These are phyloP conservation scores for Chaetorhynchus papuensis DNA, from an alignment of 2,113 vertebrate genomes.

Conservation along the genomic window DNA sequence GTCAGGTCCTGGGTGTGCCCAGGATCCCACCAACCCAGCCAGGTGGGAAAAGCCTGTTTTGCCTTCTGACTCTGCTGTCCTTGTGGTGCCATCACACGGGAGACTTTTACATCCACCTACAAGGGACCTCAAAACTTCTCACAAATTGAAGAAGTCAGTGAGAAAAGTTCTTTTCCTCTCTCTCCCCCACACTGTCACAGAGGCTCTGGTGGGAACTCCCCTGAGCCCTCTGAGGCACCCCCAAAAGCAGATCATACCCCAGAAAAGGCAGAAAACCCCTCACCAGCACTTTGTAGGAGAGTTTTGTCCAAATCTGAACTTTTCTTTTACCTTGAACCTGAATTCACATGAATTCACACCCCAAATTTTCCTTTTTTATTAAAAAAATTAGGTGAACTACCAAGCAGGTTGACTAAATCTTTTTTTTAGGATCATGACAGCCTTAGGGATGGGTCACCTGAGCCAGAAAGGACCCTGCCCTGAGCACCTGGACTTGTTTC, in stretches of 20 bases:
- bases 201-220: not conserved
- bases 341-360: not conserved
- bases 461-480: not conserved
- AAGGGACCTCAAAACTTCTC: not conserved
- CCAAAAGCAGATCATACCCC: not conserved
- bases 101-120: not conserved
- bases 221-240: not conserved
- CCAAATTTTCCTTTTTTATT: not conserved
- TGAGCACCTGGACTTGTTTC: not conserved
- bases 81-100: fast-evolving
- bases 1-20: not conserved
- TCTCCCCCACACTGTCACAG: fast-evolving
- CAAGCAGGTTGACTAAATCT: not conserved
- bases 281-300: not conserved
- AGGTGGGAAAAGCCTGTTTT: not conserved
- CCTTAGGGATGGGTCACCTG: not conserved
- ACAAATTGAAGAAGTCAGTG: fast-evolving
- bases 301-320: not conserved
- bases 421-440: not conserved
- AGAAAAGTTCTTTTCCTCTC: not conserved
- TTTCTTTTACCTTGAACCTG: not conserved
- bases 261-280: not conserved
- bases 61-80: not conserved
- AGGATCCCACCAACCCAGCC: not conserved
- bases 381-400: not conserved